phyloP scores from a whole-genome alignment of 2,888 invertebrate species.

The Gari tellinella region DNA sequence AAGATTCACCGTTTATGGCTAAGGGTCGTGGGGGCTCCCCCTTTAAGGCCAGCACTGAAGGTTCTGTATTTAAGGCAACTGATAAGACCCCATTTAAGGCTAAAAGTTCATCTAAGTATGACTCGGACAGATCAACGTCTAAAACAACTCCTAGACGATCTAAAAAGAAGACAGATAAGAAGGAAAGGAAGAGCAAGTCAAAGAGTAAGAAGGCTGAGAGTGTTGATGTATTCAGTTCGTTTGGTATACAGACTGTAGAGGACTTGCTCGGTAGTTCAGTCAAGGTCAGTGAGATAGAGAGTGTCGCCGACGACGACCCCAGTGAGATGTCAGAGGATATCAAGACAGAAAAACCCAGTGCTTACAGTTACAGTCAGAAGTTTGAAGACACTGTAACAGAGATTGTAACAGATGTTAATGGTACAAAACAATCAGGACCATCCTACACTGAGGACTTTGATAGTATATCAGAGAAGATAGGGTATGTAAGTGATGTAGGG shows the following conservation, averaged over 20 bases:
- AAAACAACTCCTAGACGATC: constrained; percentile 21
- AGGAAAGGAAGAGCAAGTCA: constrained; percentile 35
- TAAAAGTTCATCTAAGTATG: constrained; percentile 20
- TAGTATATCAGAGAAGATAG: constrained; percentile 71
- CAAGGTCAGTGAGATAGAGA: constrained; percentile 64
- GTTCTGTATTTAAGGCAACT: constrained; percentile 49
- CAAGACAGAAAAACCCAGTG: constrained; percentile 62
- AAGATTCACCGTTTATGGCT: constrained; percentile 44
- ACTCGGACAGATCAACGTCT: constrained; percentile 14
- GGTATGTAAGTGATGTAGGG: constrained; percentile 48
- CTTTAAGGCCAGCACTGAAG: constrained; percentile 48
- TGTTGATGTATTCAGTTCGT: constrained; percentile 66
- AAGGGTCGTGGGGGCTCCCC: constrained; percentile 22
- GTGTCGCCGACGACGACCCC: constrained; percentile 56
- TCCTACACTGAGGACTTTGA: constrained; percentile 79
- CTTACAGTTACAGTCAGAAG: constrained; percentile 53
- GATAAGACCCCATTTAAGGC: constrained; percentile 36
- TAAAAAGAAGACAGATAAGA: constrained; percentile 39
- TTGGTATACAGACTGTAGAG: constrained; percentile 80
- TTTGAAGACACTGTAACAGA: constrained; percentile 64
- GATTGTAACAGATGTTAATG: constrained; percentile 44
- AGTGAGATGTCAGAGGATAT: constrained; percentile 68
- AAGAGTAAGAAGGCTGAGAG: constrained; percentile 40
- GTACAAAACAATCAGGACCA: constrained; percentile 41
- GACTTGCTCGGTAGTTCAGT: constrained; percentile 69